Evolutionary conservation across 2,888 invertebrate genomes (phyloP).

Genomic region (Cryptus armator): DNA sequence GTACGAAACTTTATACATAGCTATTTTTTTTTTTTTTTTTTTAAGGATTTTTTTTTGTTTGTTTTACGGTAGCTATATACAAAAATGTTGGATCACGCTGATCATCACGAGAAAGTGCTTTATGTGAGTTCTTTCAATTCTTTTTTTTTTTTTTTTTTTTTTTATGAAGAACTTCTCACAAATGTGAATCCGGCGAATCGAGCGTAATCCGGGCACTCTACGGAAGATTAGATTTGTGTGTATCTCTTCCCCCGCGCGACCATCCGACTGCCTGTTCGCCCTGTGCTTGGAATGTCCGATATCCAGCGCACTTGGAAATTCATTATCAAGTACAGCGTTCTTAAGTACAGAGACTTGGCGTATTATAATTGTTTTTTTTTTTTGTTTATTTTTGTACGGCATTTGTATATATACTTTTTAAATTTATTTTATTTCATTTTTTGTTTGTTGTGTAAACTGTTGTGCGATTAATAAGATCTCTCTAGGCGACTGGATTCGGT

Average conservation of each 20-base stretch:
- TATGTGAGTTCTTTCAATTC: constrained; percentile 25
- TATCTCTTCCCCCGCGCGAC: constrained; percentile 73
- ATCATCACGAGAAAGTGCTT: constrained; percentile 34
- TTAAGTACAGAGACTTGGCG: constrained; percentile 58
- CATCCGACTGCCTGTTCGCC: constrained; percentile 58
- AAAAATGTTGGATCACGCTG: constrained; percentile 75
- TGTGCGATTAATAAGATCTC: constrained; percentile 55
- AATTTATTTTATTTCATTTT: constrained; percentile 7
- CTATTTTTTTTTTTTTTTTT: constrained; percentile 69
- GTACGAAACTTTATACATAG: constrained; percentile 83
- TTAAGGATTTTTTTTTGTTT: constrained; percentile 58
- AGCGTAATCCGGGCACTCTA: constrained; percentile 73
- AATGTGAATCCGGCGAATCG: constrained; percentile 43
- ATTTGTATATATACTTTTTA: constrained; percentile 24
- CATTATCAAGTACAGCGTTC: constrained; percentile 54
- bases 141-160: constrained; percentile 20
- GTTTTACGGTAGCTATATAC: constrained; percentile 78
- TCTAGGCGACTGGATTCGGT: constrained; percentile 58
- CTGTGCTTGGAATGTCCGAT: constrained; percentile 66
- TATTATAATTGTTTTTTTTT: constrained; percentile 16
- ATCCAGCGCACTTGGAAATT: constrained; percentile 55
- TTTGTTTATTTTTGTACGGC: constrained; percentile 51
- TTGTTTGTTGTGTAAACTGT: constrained; percentile 48
- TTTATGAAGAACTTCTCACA: constrained; percentile 8
- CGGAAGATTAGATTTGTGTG: constrained; percentile 79